Evolutionary conservation across 1,140 invertebrate species (phyloP).

Genomic region (Plutomurus gul): DNA sequence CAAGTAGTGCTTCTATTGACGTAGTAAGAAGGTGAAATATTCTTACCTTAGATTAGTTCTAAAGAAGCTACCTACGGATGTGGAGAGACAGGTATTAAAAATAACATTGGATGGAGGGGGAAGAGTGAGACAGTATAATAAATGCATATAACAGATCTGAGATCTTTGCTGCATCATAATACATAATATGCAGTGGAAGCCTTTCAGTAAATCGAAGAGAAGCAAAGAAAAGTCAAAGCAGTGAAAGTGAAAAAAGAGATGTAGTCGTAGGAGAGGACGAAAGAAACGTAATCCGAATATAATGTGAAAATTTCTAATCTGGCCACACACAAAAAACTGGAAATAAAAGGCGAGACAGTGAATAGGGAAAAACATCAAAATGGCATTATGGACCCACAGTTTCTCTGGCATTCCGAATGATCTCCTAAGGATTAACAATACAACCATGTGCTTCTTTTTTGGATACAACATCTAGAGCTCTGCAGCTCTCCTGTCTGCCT

Average conservation of each 20-base stretch:
- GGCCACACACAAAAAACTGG: conserved; percentile 24
- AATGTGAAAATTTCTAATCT: conserved; percentile 42
- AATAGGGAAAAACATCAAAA: conserved; percentile 47
- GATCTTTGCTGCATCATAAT: not conserved
- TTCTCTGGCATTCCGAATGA: not conserved
- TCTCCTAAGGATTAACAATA: conserved; percentile 11
- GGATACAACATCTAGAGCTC: not conserved
- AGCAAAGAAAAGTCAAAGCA: not conserved
- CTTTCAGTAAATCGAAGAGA: not conserved
- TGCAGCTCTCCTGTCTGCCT: too few relatives aligned
- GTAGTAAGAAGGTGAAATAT: too few relatives aligned
- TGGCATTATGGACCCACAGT: conserved; percentile 39
- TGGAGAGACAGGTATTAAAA: too few relatives aligned
- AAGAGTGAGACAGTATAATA: too few relatives aligned
- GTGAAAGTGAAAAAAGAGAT: not conserved
- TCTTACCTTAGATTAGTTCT: too few relatives aligned
- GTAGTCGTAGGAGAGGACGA: not conserved
- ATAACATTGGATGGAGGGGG: too few relatives aligned
- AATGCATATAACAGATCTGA: not conserved
- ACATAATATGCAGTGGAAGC: not conserved
- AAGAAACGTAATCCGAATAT: conserved; percentile 35
- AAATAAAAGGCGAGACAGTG: not conserved
- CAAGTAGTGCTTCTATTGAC: too few relatives aligned
- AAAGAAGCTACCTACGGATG: too few relatives aligned
- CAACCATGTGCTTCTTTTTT: not conserved